phyloP scores from a whole-genome alignment of 2,797 vertebrate genomes.

The Acropternis orthonyx region DNA sequence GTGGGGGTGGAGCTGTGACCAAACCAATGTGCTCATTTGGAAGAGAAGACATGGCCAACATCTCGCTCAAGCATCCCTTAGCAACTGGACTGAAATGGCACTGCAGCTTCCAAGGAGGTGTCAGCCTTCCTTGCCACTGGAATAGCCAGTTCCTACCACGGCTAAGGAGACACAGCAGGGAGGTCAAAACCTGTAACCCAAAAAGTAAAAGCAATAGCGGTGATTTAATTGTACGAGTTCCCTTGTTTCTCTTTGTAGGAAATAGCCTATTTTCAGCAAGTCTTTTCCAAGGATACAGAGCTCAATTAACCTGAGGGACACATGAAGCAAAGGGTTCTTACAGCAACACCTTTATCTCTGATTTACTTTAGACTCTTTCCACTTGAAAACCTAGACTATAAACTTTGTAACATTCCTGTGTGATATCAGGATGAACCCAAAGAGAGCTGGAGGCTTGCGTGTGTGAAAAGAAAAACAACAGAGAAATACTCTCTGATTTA shows the following conservation, averaged over 20 bases:
- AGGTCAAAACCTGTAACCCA: not conserved
- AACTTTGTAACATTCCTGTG: not conserved
- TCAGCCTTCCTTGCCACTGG: not conserved
- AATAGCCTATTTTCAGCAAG: not conserved
- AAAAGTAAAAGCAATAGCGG: not conserved
- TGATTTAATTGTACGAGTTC: not conserved
- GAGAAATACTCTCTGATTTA: not conserved
- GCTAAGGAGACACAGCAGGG: not conserved
- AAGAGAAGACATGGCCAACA: not conserved
- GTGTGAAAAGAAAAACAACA: not conserved
- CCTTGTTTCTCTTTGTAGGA: slow-evolving; percentile 2
- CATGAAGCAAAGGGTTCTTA: not conserved
- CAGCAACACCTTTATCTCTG: not conserved
- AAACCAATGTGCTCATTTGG: slow-evolving; percentile 22
- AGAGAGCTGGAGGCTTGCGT: not conserved
- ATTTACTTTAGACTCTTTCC: slow-evolving; percentile 12
- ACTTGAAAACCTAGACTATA: not conserved
- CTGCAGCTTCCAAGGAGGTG: not conserved
- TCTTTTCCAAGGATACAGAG: not conserved
- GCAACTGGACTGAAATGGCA: slow-evolving; percentile 9
- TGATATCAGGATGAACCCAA: not conserved
- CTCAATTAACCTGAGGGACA: not conserved
- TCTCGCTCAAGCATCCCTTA: slow-evolving; percentile 41
- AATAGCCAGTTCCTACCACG: not conserved
- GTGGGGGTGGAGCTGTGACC: slow-evolving; percentile 28